Percentiles rank a stretch among this genome's conserved stretches.
Conservation (phyloP, 2,888 invertebrate species). For the Parthenolecanium corni region DNA sequence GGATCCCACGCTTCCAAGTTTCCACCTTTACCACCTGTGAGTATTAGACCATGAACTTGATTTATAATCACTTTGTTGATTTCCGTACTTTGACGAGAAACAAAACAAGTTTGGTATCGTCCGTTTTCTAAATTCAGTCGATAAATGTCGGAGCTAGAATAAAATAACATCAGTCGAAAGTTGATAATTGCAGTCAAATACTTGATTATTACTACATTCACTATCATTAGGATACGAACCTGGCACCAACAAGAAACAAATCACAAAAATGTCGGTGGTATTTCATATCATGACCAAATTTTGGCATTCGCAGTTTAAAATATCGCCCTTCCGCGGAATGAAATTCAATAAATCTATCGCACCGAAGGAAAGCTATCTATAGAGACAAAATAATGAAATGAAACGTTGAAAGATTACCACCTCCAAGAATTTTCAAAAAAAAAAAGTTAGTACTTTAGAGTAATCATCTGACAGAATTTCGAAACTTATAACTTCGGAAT, state of each 20-base stretch:
- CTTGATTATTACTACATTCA: slow-evolving; percentile 1
- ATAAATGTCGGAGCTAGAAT: slow-evolving; percentile 67
- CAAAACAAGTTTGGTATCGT: slow-evolving; percentile 76
- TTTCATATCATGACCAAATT: slow-evolving; percentile 86
- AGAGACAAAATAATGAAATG: slow-evolving; percentile 36
- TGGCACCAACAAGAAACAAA: slow-evolving; percentile 79
- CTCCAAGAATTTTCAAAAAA: neutral
- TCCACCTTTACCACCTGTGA: slow-evolving; percentile 80
- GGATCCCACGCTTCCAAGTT: slow-evolving; percentile 96
- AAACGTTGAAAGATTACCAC: neutral
- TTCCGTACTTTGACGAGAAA: slow-evolving; percentile 48
- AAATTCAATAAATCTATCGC: slow-evolving; percentile 86
- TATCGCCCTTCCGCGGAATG: slow-evolving; percentile 90
- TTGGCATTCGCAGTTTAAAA: slow-evolving; percentile 80
- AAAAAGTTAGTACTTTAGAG: slow-evolving; percentile 57
- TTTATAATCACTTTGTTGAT: slow-evolving; percentile 73
- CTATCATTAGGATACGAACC: no score
- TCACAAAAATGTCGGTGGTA: slow-evolving; percentile 85
- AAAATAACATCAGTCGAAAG: slow-evolving; percentile 5
- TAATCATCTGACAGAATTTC: slow-evolving; percentile 90
- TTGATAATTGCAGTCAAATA: no score
- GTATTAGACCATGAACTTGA: slow-evolving; percentile 73
- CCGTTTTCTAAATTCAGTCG: slow-evolving; percentile 92
- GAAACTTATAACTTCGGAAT: slow-evolving; percentile 91
- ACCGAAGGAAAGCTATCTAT: slow-evolving; percentile 78